Evolutionary conservation across 2,113 vertebrate species (phyloP), one percentile per base, ranked within the genome.

Genomic region (Gnathonemus echidnorhynchus): DNA sequence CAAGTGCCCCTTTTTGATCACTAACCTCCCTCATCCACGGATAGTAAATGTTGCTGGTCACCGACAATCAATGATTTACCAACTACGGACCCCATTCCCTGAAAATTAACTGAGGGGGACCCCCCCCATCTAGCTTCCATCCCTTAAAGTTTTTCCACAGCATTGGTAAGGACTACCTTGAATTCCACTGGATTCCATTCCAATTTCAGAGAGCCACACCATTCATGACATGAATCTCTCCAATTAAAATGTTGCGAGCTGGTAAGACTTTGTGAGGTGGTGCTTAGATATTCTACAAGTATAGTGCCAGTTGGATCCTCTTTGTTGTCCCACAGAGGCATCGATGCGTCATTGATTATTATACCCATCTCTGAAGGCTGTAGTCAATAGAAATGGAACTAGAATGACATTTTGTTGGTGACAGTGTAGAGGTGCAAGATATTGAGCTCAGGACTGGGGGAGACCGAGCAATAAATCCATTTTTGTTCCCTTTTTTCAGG

Each of bases 401-500:
- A 42, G 15, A 42, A 58, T 88, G 17, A 62, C 35, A 88, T 46
- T 45, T 35, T 88, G 39, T 24, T 39, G 35, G 39, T 42, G 31
- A 70, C 19, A 46, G 39, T 24, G 58, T n/a, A 45, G 58, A 17
- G 27, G 24, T 35, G 58, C 45, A 46, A 5, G 17, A 85, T 21
- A 17, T 48, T 85, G 42, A 46, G 8, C 39, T 45, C 45, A 85
- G 83, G 77, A 45, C n/a, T 83, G 39, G 49, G n/a, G 74, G 83
- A 35, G 80, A 48, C 8, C 24, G 3, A 46, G 74, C 52, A 77
- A 11, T 56, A 39, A 50, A 39, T 58, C 9, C 42, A 17, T 70
- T 56, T 31, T 86, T 56, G 13, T 90, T 35, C 90, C 8, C 91
- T 94, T 91, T 70, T 90, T 93, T 8, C 52, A 99, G 98, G 96